Conservation (phyloP, 2,797 vertebrate genomes). For the Delichon dasypus region DNA sequence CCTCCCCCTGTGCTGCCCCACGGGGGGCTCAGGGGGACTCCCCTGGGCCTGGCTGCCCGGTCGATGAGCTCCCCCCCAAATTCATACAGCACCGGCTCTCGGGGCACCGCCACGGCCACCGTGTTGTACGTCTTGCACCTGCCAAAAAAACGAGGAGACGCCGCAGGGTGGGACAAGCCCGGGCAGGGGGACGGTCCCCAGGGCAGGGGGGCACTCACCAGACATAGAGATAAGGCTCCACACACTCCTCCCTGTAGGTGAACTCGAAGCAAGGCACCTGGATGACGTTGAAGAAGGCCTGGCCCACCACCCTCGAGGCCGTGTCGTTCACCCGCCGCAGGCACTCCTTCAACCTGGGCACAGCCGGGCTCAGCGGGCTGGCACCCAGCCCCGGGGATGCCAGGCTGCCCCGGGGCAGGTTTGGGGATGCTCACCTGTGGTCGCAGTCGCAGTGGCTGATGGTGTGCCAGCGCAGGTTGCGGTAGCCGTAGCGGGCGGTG, state of each 20-base stretch:
- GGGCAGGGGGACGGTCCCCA: rapidly evolving
- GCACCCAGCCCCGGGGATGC: neutral
- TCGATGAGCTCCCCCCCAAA: constrained; percentile 86
- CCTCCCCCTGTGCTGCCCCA: neutral
- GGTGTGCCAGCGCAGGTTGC: constrained; percentile 89
- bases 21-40: neutral
- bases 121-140: constrained; percentile 89
- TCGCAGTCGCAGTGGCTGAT: constrained; percentile 92
- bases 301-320: constrained; percentile 84
- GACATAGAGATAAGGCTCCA: constrained; percentile 88
- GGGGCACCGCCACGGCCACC: constrained; percentile 81
- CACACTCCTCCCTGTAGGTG: constrained; percentile 83
- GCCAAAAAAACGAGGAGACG: rapidly evolving
- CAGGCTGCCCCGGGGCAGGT: neutral
- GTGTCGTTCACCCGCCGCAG: constrained; percentile 85
- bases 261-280: constrained; percentile 89
- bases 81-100: constrained; percentile 84
- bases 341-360: constrained; percentile 83
- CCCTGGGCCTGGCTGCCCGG: constrained; percentile 59
- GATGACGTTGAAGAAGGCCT: constrained; percentile 91
- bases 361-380: neutral
- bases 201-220: constrained; percentile 79
- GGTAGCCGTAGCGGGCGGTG: constrained; percentile 83
- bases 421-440: constrained; percentile 62
- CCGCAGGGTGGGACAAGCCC: neutral